These are phyloP conservation scores for Littorina saxatilis DNA, from an alignment of 1,140 invertebrate genomes.

Conservation along the genomic window DNA sequence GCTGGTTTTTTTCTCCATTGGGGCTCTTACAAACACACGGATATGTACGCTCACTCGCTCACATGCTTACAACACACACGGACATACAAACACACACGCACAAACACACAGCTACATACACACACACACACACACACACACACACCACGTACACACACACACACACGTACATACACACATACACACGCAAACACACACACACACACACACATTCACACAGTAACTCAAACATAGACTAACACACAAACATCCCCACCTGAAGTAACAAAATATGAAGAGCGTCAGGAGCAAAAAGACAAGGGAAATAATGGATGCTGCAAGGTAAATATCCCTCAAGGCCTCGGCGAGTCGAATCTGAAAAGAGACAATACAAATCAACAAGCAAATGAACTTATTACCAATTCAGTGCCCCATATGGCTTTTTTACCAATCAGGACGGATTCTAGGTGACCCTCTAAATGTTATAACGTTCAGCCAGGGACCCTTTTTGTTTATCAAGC, in stretches of 20 bases:
- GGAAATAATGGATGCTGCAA: constrained; percentile 64
- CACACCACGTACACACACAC: neutral
- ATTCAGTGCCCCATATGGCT: too few relatives aligned
- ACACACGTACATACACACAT: neutral
- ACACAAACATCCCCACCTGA: constrained; percentile 57
- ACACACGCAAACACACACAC: constrained; percentile 12
- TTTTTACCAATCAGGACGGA: too few relatives aligned
- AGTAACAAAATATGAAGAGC: constrained; percentile 71
- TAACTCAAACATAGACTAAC: neutral
- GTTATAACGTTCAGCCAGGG: too few relatives aligned
- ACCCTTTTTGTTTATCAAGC: too few relatives aligned
- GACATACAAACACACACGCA: neutral
- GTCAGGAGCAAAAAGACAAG: constrained; percentile 68
- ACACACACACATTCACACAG: constrained; percentile 9
- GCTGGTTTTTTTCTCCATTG: too few relatives aligned
- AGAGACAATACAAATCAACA: neutral
- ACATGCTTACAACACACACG: neutral
- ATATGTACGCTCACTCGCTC: neutral
- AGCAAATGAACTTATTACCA: too few relatives aligned
- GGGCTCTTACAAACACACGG: neutral
- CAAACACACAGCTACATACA: neutral
- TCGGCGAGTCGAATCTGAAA: constrained; percentile 43
- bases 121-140: neutral
- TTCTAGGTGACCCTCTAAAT: too few relatives aligned
- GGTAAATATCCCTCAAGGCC: constrained; percentile 67